phyloP scores from a whole-genome alignment of 2,113 vertebrate species.

The Erythrolamprus reginae region DNA sequence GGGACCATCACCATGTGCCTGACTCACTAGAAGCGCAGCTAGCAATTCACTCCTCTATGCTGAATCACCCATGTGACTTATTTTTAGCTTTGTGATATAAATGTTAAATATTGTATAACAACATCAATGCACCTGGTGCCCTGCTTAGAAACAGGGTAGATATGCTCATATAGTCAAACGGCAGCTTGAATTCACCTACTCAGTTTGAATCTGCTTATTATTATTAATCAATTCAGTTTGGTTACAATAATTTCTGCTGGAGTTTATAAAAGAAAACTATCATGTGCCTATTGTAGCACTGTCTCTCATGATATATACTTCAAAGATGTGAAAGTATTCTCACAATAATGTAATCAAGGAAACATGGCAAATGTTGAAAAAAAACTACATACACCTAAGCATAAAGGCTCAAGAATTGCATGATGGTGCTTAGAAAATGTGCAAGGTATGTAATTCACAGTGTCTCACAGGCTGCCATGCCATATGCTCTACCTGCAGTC shows the following conservation, averaged over 20 bases:
- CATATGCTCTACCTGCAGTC: neutral
- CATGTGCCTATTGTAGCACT: neutral
- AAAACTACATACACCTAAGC: neutral
- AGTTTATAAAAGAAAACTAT: accelerated
- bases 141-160: no score
- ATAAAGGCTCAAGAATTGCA: neutral
- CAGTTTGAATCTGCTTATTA: neutral
- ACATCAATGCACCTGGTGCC: neutral
- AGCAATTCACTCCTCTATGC: neutral
- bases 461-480: neutral
- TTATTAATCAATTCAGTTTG: neutral
- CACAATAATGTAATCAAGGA: neutral
- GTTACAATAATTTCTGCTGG: neutral
- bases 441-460: neutral
- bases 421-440: neutral
- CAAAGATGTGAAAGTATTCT: neutral
- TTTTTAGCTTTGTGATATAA: neutral
- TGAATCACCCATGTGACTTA: neutral
- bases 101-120: neutral
- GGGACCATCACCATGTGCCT: neutral
- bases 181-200: neutral
- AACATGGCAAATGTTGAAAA: neutral
- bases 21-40: neutral
- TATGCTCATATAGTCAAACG: neutral
- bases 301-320: neutral